These are phyloP conservation scores for Taphrorychus bicolor DNA, from an alignment of 2,888 invertebrate genomes.

Conservation along the genomic window DNA sequence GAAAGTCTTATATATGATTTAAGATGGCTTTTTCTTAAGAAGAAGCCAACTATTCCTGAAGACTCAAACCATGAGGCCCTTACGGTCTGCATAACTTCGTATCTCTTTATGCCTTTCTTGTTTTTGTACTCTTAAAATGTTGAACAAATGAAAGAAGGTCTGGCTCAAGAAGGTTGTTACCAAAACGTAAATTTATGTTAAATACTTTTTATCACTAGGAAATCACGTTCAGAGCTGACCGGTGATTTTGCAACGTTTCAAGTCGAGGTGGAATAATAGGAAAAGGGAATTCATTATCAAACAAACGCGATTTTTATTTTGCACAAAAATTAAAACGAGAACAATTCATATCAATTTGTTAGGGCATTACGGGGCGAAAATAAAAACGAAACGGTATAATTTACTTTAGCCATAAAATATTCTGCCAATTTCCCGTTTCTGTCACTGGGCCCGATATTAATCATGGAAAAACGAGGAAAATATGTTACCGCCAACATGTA, in stretches of 20 bases:
- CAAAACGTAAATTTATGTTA: no score
- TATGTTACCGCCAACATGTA: constrained; percentile 33
- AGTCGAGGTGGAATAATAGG: background rate
- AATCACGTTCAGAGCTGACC: no score
- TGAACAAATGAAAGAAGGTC: no score
- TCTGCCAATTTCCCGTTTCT: constrained; percentile 40
- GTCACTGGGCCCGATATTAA: constrained; percentile 35
- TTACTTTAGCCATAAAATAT: constrained; percentile 39
- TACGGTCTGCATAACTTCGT: no score
- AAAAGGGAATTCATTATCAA: background rate
- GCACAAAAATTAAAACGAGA: constrained; percentile 35
- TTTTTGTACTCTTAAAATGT: no score
- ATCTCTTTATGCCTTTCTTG: no score
- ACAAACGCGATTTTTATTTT: constrained; percentile 24
- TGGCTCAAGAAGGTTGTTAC: no score
- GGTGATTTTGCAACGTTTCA: background rate
- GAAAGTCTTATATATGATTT: no score
- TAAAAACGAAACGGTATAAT: constrained; percentile 39
- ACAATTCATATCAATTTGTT: constrained; percentile 39
- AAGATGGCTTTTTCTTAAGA: no score
- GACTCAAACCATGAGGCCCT: no score
- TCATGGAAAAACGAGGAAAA: constrained; percentile 37
- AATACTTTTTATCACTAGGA: no score
- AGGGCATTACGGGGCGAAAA: constrained; percentile 31
- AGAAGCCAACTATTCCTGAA: no score